phyloP scores from a whole-genome alignment of 2,888 invertebrate genomes.

The Mimas tiliae region DNA sequence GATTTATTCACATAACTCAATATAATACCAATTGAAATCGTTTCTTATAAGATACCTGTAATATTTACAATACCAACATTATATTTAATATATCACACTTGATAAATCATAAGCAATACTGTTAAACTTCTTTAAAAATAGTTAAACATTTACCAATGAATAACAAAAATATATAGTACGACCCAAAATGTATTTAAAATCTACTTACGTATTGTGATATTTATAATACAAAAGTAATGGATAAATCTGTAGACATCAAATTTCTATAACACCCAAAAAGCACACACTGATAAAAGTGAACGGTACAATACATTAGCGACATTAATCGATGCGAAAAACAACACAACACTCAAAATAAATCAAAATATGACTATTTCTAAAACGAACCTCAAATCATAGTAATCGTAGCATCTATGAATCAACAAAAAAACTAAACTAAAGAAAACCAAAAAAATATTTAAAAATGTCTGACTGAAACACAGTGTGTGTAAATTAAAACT shows the following conservation, averaged over 20 bases:
- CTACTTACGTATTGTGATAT: too few species aligned
- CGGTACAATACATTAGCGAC: neutral
- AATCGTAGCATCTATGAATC: slow-evolving; percentile 1
- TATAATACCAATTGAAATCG: too few species aligned
- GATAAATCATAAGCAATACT: too few species aligned
- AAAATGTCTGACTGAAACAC: slow-evolving; percentile 5
- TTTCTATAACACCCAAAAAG: neutral
- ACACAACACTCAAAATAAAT: neutral
- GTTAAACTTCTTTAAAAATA: too few species aligned
- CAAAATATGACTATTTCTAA: neutral
- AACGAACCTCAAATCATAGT: neutral
- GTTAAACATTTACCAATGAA: too few species aligned
- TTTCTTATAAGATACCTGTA: too few species aligned
- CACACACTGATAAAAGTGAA: slow-evolving; percentile 12
- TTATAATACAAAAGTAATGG: neutral
- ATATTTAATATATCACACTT: too few species aligned
- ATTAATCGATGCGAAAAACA: neutral
- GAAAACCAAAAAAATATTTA: neutral
- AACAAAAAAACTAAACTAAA: neutral
- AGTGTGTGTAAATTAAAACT: neutral
- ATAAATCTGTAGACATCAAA: neutral
- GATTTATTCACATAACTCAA: neutral
- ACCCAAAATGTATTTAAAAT: too few species aligned
- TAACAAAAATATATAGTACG: too few species aligned
- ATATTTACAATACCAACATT: too few species aligned